Base-by-base conservation (phyloP, 2,888 invertebrate genomes). In the Cheilosia pagana region DNA sequence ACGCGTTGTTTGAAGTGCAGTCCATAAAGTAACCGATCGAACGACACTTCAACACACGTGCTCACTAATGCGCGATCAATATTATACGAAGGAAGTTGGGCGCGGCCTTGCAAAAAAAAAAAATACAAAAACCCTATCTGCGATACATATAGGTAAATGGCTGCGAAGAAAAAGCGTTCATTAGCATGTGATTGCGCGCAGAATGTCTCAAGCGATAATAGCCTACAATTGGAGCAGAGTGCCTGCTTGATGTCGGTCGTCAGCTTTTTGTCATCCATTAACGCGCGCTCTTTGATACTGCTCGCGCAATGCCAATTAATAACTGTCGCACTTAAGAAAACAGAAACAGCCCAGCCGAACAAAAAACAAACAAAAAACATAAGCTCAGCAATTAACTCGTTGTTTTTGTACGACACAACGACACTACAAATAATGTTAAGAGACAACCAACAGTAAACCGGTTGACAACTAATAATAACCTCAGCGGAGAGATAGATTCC, bases 111-210 rank as follows among this genome's bases (percentile, higher is more conserved):
- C 62, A 57, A 43, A 1, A 43, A 57, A 43, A 1, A 43, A 12
- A 53, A 39, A 28, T 28, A 28, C 43, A 31, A 60, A 68, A 35
- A 50, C 23, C 25, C 43, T 25, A 31, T 41, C 50, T 19, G 6
- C 41, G 5, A 5, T 28, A 28, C 12, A 19, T 28, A 28, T 21
- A 19, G 19, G 21, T 21, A 19, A 1, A 14, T 16, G 12, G 4
- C 16, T 3, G n/a, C 23, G n/a, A 28, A 28, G 53, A 39, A 63
- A 63, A 62, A 74, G 4, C 45, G 14, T 71, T 71, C 63, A 85
- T 85, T 85, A 71, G 81, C 81, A 85, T 85, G 62, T 35, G 75
- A 81, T 67, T 81, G 81, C 55, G 43, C 59, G 43, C 65, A 53
- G 48, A 78, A 72, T 74, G 67, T 74, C 28, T 39, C 41, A n/a